Evolutionary conservation across 2,888 invertebrate species (phyloP).

Genomic region (Steinernema hermaphroditum): DNA sequence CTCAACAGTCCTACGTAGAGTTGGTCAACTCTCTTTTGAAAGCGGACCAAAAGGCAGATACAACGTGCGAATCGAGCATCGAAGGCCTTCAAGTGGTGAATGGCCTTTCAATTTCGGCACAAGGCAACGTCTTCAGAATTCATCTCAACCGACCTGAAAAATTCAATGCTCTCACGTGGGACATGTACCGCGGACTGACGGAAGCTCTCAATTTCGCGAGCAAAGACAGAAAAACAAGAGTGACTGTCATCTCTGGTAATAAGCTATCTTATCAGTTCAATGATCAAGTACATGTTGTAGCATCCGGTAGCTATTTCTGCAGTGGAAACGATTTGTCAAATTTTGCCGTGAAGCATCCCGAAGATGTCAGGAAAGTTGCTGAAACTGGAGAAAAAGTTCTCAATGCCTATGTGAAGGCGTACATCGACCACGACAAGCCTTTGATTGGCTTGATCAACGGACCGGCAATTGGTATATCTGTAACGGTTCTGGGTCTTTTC

Average conservation of each 20-base stretch:
- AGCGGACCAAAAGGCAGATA: conserved; percentile 43
- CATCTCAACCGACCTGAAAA: conserved; percentile 59
- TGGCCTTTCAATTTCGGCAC: conserved; percentile 43
- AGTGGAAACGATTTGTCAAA: conserved; percentile 80
- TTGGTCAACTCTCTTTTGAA: conserved; percentile 68
- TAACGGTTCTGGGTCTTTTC: conserved; percentile 81
- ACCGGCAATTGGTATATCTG: conserved; percentile 87
- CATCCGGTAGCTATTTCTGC: conserved; percentile 78
- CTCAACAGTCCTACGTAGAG: conserved; percentile 69
- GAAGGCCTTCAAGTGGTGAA: conserved; percentile 41
- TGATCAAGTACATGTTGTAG: conserved; percentile 37
- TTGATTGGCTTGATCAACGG: conserved; percentile 88
- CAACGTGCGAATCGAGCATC: conserved; percentile 41
- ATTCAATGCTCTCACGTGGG: conserved; percentile 57
- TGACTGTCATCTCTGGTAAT: conserved; percentile 77
- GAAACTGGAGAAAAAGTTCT: conserved; percentile 51
- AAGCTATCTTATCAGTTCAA: too few species aligned
- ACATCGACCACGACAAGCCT: conserved; percentile 85
- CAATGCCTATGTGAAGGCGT: conserved; percentile 69
- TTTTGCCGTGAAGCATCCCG: conserved; percentile 66
- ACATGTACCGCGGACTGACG: conserved; percentile 68
- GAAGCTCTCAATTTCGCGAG: conserved; percentile 76
- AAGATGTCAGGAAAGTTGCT: conserved; percentile 53
- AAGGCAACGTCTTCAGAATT: conserved; percentile 57
- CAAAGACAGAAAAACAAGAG: conserved; percentile 73